These are phyloP conservation scores for Aquatica leii DNA, from an alignment of 2,888 invertebrate species.

Conservation along the genomic window DNA sequence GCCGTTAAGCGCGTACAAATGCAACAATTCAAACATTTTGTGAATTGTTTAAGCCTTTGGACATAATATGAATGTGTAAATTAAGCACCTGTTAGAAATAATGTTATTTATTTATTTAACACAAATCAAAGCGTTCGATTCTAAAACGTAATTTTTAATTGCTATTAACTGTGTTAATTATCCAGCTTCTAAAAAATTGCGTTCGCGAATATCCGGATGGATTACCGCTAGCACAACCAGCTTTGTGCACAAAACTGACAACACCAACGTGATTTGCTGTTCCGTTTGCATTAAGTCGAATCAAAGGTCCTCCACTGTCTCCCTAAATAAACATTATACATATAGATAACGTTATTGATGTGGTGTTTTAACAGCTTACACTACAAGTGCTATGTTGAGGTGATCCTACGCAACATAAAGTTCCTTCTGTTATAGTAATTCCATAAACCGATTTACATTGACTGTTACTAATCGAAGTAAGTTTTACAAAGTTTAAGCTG, in stretches of 20 bases:
- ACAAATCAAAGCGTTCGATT: too few relatives aligned
- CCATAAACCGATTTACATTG: conserved; percentile 45
- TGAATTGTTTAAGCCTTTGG: too few relatives aligned
- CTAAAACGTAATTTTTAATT: too few relatives aligned
- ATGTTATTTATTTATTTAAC: too few relatives aligned
- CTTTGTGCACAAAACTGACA: conserved; percentile 46
- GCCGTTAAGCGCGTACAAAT: too few relatives aligned
- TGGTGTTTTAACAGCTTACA: conserved; percentile 46
- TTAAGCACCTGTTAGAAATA: too few relatives aligned
- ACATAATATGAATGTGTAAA: too few relatives aligned
- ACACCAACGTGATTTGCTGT: conserved; percentile 49
- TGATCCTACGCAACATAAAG: conserved; percentile 46
- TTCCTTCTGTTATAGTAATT: conserved; percentile 33
- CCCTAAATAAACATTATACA: too few relatives aligned
- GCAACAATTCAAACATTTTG: too few relatives aligned
- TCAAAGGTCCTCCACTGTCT: conserved; percentile 52
- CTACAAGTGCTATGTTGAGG: conserved; percentile 50
- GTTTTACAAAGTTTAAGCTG: conserved; percentile 46
- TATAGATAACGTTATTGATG: too few relatives aligned
- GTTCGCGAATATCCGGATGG: conserved; percentile 50
- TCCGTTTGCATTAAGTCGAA: conserved; percentile 30
- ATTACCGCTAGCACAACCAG: conserved; percentile 49
- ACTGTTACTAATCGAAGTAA: conserved; percentile 46
- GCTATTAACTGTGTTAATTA: too few relatives aligned
- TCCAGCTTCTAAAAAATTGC: conserved; percentile 21